Evolutionary conservation across 2,113 vertebrate species (phyloP), one percentile per base, ranked within the genome.

Genomic region (Cebidichthys violaceus): DNA sequence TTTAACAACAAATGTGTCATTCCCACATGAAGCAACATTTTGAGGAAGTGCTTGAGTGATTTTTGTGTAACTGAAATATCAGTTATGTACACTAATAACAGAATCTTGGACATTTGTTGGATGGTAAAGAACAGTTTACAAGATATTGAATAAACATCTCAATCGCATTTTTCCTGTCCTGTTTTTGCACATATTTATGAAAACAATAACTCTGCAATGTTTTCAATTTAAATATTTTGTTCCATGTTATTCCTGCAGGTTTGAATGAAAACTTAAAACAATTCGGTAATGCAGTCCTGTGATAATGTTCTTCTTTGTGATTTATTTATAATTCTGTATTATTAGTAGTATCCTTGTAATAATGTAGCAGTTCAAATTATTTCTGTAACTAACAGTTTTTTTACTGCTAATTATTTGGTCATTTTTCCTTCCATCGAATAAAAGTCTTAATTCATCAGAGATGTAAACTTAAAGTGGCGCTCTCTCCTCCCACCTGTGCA

Each of bases 401-500:
- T 22, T 10, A 8, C 20, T 27, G 11, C 54, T 27, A 14, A 57
- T 27, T 27, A 10, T 55, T 55, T 11, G 22, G 15, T 15, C 10
- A 57, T 41, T 1, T 20, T 24, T 17, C 4, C 4, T 9, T 13
- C 2, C 14, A 15, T 41, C 2, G 15, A 29, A 24, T 43, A 39
- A 55, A 71, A 35, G 1, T 2, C 6, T 1, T 6, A 6, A 9
- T 4, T 33, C 4, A 24, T 17, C 31, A 43, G 3, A 60, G 4
- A 65, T 41, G 3, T 15, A 13, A 54, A 13, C 18, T 6, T 15
- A 24, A 37, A 47, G n/a, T 20, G 5, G 11, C 5, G 15, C 57
- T 47, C 3, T 7, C 0, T 39, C 22, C 41, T 41, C 73, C 10
- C 62, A 91, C 91, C 92, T 82, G 91, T 9, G 41, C 92, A 81